Conservation (phyloP, 2,113 vertebrate species). For the Cebidichthys violaceus region DNA sequence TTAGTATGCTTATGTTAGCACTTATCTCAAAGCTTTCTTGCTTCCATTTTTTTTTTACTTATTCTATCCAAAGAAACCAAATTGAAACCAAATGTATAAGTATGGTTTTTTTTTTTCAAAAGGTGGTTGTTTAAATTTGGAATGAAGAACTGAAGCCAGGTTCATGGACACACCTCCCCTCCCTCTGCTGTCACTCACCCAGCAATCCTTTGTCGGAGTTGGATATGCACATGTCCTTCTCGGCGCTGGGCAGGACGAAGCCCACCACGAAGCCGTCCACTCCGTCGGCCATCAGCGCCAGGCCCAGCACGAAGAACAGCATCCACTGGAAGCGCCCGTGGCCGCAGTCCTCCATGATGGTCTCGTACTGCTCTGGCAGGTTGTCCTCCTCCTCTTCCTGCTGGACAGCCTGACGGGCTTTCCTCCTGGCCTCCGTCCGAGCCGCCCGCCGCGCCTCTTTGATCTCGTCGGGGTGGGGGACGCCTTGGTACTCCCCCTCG, state of each 20-base stretch:
- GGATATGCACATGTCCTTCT: constrained; percentile 98
- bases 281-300: constrained; percentile 97
- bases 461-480: constrained; percentile 95
- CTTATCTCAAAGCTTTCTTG: background rate
- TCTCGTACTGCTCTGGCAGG: constrained; percentile 94
- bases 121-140: background rate
- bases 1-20: background rate
- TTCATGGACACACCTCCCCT: background rate
- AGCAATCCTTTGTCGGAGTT: constrained; percentile 96
- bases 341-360: constrained; percentile 96
- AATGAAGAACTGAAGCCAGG: background rate
- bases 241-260: constrained; percentile 95
- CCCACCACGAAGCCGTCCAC: constrained; percentile 97
- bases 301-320: constrained; percentile 92
- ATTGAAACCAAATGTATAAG: no score
- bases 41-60: no score
- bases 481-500: constrained; percentile 97
- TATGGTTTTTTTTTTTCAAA: background rate
- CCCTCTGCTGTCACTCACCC: constrained; percentile 85
- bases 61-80: background rate
- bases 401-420: constrained; percentile 87
- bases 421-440: constrained; percentile 88
- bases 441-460: constrained; percentile 89
- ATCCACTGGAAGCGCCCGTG: constrained; percentile 98
- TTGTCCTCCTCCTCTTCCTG: constrained; percentile 88